Base-by-base conservation (phyloP, 2,888 invertebrate genomes). In the Arctia plantaginis region DNA sequence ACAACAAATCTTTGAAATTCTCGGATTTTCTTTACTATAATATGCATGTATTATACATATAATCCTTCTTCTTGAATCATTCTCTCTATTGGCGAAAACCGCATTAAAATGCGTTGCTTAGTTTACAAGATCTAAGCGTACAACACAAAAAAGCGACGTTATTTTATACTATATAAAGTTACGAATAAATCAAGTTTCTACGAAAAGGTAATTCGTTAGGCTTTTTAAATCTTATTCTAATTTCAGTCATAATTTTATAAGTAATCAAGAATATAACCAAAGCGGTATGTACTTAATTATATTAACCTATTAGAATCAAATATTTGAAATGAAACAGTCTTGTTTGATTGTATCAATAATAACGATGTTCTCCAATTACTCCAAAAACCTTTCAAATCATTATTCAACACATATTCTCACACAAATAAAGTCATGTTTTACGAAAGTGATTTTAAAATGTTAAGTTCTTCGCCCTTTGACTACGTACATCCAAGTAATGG, bases 401-500 rank as follows among this genome's bases (percentile, higher is more conserved):
- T 30, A 30, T 62, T 62, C 62, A 62, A 30, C 30, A 55, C 51
- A 55, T 18, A 66, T 35, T n/a, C 65, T 62, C n/a, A 12, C 4
- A n/a, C 6, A 23, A 39, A 66, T 7, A 30, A 13, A 69, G 47
- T 65, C 69, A 83, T 83, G 79, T 75, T 77, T 74, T 79, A 83
- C 74, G 65, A 71, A 30, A 80, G 59, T 41, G 83, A 85, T 73
- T 83, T 85, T 30, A 62, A 47, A 41, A 70, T 65, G 4, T 39
- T 39, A 39, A 66, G 65, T 39, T n/a, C 1, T n/a, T 3, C 65
- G 27, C 6, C 4, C 18, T 39, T 23, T 66, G 0, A 23, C 6
- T n/a, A 23, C 39, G 6, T 35, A 23, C 33, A 66, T 39, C 39
- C 33, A 23, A 66, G 39, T 10, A 23, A 23, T 23, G 39, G 0